Conservation (phyloP, 92 coral and sea anemone species). For the Virgularia gustaviana region DNA sequence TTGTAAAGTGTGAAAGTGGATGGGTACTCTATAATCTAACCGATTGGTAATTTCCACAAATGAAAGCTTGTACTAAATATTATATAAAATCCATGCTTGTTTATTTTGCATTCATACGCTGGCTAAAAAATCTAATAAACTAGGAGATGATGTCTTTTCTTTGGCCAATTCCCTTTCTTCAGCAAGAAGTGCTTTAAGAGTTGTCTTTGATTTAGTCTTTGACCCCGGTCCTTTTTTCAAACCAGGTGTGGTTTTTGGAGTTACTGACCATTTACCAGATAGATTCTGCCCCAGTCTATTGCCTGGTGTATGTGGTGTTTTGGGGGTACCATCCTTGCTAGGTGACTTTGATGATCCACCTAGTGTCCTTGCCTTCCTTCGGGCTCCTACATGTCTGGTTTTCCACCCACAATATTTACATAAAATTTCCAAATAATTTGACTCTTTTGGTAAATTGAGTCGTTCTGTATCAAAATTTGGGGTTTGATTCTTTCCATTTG, state of each 20-base stretch:
- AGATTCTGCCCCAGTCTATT: background rate
- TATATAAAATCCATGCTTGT: too few species aligned
- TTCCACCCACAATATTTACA: conserved; percentile 36
- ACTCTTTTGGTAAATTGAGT: conserved; percentile 4
- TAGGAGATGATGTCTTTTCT: conserved; percentile 14
- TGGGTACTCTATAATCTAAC: too few species aligned
- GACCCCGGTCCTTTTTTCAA: background rate
- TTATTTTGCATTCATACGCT: background rate
- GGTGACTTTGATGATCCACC: conserved; percentile 9
- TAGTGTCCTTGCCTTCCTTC: background rate
- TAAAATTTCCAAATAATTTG: conserved; percentile 20
- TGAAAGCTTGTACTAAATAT: too few species aligned
- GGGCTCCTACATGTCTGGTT: conserved; percentile 11
- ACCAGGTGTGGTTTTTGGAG: background rate
- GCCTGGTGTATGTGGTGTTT: background rate
- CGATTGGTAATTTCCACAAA: too few species aligned
- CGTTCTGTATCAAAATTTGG: too few species aligned
- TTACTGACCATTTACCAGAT: background rate
- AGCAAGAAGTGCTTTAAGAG: conserved; percentile 18
- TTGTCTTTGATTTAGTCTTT: background rate
- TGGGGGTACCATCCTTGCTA: background rate
- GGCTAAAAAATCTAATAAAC: conserved; percentile 12
- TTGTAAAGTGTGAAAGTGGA: too few species aligned
- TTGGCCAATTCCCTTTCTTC: conserved; percentile 3
- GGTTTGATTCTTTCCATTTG: too few species aligned